Percentiles rank a stretch among this genome's conserved stretches.
phyloP scores from a whole-genome alignment of 1,140 invertebrate genomes.

The Drosophila triauraria region DNA sequence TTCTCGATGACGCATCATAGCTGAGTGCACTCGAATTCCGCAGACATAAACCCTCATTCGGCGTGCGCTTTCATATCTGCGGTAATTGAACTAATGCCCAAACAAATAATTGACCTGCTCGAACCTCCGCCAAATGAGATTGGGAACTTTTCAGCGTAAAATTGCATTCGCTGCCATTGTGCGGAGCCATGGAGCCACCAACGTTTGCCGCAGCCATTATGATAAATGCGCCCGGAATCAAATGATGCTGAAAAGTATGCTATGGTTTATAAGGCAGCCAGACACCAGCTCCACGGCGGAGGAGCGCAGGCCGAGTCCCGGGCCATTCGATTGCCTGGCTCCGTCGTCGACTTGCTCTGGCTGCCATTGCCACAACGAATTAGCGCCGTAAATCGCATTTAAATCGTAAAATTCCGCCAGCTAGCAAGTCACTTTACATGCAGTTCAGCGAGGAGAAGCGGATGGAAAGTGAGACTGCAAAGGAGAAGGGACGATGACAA shows the following conservation, averaged over 20 bases:
- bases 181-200: conserved; percentile 18
- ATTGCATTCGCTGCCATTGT: conserved; percentile 68
- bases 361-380: conserved; percentile 77
- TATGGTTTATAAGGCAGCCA: conserved; percentile 59
- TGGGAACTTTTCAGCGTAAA: conserved; percentile 69
- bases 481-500: conserved; percentile 35
- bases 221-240: conserved; percentile 74
- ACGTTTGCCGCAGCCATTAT: conserved; percentile 57
- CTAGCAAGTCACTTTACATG: conserved; percentile 74
- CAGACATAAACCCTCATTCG: conserved; percentile 1
- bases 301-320: conserved; percentile 10
- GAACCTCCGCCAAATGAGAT: conserved; percentile 57
- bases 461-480: not conserved
- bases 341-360: conserved; percentile 16
- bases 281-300: conserved; percentile 1
- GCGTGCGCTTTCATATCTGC: not conserved
- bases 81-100: conserved; percentile 43
- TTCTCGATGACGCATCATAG: conserved; percentile 1
- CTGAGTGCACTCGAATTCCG: not conserved
- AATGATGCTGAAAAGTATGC: conserved; percentile 78
- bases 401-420: conserved; percentile 81
- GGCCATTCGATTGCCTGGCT: conserved; percentile 63
- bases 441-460: conserved; percentile 22
- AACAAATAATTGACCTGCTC: conserved; percentile 47
- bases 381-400: conserved; percentile 83